Percentiles rank a stretch among this genome's conserved stretches.
These are phyloP conservation scores for Drosophila lini DNA, from an alignment of 1,140 invertebrate species.

Conservation along the genomic window DNA sequence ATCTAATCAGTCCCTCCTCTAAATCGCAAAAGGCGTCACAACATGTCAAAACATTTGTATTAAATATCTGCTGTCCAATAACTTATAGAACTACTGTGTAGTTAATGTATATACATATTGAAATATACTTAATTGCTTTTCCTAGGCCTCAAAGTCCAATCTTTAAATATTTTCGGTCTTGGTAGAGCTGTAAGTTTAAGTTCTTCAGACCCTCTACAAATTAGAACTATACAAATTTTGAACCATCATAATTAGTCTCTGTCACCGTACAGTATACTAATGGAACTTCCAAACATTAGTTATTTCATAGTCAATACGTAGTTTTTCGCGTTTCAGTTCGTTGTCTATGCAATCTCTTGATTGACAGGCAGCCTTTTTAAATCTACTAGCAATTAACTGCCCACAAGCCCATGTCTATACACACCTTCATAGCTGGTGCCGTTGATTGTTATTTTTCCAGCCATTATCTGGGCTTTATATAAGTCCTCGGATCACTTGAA, in stretches of 20 bases:
- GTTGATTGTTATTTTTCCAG: slow-evolving; percentile 63
- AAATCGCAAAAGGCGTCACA: background rate
- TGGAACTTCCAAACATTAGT: background rate
- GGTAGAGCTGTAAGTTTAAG: too few species aligned
- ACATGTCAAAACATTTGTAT: background rate
- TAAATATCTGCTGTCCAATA: background rate
- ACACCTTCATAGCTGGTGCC: slow-evolving; percentile 64
- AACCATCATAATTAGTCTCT: background rate
- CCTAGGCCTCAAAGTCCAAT: background rate
- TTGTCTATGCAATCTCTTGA: slow-evolving; percentile 2
- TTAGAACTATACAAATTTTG: background rate
- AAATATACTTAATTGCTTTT: background rate
- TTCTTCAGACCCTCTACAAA: background rate
- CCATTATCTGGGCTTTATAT: slow-evolving; percentile 56
- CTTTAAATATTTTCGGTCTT: background rate
- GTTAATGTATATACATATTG: background rate
- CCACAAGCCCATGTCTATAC: slow-evolving; percentile 17
- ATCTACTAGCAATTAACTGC: slow-evolving; percentile 31
- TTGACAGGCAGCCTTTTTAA: slow-evolving; percentile 6
- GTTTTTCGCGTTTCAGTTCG: background rate
- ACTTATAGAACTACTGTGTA: background rate
- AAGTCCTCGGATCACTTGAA: slow-evolving; percentile 45
- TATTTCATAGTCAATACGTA: background rate
- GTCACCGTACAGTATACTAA: background rate
- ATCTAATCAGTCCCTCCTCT: slow-evolving; percentile 16